These are phyloP conservation scores for Mythimna albipuncta DNA, from an alignment of 2,888 invertebrate genomes.

Conservation along the genomic window DNA sequence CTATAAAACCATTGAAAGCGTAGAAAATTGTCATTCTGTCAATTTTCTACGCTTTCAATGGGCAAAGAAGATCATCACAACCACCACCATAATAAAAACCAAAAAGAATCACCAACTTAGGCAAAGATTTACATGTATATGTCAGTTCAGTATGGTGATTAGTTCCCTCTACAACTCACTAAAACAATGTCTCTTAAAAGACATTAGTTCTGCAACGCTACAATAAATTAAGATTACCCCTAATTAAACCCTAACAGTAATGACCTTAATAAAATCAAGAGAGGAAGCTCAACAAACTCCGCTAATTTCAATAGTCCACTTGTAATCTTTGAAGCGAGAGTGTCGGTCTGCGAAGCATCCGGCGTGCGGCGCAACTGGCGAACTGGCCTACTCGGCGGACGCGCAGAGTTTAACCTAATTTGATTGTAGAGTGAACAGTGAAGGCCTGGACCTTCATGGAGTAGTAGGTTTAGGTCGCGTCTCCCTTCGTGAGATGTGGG, in stretches of 20 bases:
- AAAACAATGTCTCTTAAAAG: conserved; percentile 13
- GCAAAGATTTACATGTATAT: neutral
- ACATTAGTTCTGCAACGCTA: conserved; percentile 25
- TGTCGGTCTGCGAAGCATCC: conserved; percentile 51
- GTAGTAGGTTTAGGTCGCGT: conserved; percentile 54
- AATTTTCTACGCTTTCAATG: neutral
- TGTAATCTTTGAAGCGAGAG: conserved; percentile 63
- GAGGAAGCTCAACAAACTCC: conserved; percentile 53
- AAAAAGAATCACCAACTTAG: neutral
- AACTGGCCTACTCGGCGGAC: conserved; percentile 61
- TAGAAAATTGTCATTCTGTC: no score
- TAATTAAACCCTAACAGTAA: conserved; percentile 62
- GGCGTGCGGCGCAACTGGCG: conserved; percentile 33
- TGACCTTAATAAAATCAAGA: conserved; percentile 60
- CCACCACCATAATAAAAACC: no score
- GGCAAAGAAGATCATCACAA: neutral
- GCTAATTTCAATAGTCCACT: conserved; percentile 63
- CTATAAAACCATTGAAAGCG: no score
- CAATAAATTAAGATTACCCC: conserved; percentile 58
- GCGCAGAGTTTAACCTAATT: conserved; percentile 82
- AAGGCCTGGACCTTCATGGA: conserved; percentile 67
- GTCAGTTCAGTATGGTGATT: neutral
- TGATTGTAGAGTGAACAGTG: conserved; percentile 70
- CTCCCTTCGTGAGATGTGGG: conserved; percentile 57
- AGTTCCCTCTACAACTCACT: neutral